Percentiles rank a stretch among this genome's conserved stretches.
These are phyloP conservation scores for Villa cingulata DNA, from an alignment of 2,888 invertebrate species.

Conservation along the genomic window DNA sequence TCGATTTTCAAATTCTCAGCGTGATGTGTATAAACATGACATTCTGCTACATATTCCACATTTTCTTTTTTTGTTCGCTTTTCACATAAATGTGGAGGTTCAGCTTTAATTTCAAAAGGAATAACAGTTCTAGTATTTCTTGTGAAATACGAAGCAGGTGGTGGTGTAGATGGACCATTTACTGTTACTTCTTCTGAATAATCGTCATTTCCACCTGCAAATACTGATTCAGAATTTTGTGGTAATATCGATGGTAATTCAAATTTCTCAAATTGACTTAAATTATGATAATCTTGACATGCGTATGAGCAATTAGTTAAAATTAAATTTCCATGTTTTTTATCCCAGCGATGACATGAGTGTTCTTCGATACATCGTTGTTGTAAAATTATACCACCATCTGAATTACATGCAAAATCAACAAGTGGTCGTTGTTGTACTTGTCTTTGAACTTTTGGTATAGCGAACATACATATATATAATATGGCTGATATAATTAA, in stretches of 20 bases:
- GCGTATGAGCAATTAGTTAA: conserved; percentile 58
- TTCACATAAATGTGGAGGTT: conserved; percentile 48
- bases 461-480: conserved; percentile 50
- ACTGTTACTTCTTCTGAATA: conserved; percentile 28
- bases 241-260: conserved; percentile 30
- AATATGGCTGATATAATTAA: conserved; percentile 54
- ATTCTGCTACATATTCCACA: conserved; percentile 27
- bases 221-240: conserved; percentile 29
- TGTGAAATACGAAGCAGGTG: no score
- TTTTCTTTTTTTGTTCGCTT: conserved; percentile 18
- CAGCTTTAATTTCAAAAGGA: conserved; percentile 16
- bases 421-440: conserved; percentile 45
- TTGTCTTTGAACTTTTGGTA: conserved; percentile 51
- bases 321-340: conserved; percentile 48
- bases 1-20: conserved; percentile 40
- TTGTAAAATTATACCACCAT: conserved; percentile 58
- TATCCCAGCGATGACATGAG: conserved; percentile 53
- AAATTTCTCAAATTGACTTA: conserved; percentile 31
- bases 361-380: conserved; percentile 54
- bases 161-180: neutral
- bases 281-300: conserved; percentile 47
- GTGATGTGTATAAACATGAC: conserved; percentile 48
- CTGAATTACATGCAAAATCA: conserved; percentile 55
- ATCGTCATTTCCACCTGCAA: conserved; percentile 15
- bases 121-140: conserved; percentile 11